These are phyloP conservation scores for Coelinius sp. DNA, from an alignment of 2,888 invertebrate genomes.

Conservation along the genomic window DNA sequence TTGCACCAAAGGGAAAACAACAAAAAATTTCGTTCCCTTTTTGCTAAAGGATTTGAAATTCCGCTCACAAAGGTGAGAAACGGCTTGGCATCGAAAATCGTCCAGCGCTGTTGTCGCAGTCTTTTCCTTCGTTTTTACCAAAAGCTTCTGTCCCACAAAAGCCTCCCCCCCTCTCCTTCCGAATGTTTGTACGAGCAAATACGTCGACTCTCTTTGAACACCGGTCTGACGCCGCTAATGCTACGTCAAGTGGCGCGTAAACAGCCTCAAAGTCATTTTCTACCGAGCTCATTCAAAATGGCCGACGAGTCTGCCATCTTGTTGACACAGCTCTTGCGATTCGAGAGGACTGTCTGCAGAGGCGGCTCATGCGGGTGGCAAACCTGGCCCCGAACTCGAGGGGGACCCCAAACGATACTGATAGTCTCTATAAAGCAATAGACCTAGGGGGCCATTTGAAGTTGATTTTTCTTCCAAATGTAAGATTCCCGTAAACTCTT, in stretches of 20 bases:
- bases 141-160: conserved; percentile 15
- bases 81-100: conserved; percentile 18
- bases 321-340: not conserved
- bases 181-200: conserved; percentile 24
- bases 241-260: conserved; percentile 43
- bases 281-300: conserved; percentile 22
- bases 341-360: not conserved
- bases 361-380: too few relatives aligned
- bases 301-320: conserved; percentile 20
- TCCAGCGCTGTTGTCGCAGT: not conserved
- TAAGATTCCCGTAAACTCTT: too few relatives aligned
- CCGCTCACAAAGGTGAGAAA: conserved; percentile 25
- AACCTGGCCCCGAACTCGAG: too few relatives aligned
- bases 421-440: too few relatives aligned
- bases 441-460: too few relatives aligned
- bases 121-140: not conserved
- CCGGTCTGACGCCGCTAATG: conserved; percentile 46
- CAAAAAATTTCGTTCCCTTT: not conserved
- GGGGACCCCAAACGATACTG: too few relatives aligned
- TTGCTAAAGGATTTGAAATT: conserved; percentile 14
- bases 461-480: too few relatives aligned
- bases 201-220: conserved; percentile 41
- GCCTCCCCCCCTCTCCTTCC: not conserved
- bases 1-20: not conserved
- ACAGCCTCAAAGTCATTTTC: conserved; percentile 44